Evolutionary conservation across 2,113 vertebrate genomes (phyloP).

Genomic region (Eulacestoma nigropectus): DNA sequence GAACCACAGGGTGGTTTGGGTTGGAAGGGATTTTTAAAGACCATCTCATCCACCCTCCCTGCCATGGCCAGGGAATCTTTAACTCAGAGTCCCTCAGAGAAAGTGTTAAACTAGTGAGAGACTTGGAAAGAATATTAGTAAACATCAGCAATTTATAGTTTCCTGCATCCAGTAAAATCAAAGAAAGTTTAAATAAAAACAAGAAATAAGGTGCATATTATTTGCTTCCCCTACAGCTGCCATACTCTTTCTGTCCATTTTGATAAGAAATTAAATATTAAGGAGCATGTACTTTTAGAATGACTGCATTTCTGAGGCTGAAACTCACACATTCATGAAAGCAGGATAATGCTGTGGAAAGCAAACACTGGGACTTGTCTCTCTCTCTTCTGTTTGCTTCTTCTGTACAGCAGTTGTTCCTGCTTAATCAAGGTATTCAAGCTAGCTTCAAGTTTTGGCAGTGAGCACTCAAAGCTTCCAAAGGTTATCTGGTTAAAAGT

Average conservation of each 20-base stretch:
- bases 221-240: not conserved
- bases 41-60: accelerated
- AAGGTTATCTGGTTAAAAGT: not conserved
- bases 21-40: not conserved
- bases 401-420: not conserved
- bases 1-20: not conserved
- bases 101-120: not conserved
- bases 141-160: not conserved
- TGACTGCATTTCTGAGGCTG: not conserved
- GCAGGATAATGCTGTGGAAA: not conserved
- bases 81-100: not conserved
- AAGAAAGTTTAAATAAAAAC: not conserved
- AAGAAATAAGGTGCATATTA: not conserved
- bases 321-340: not conserved
- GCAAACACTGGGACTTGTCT: not conserved
- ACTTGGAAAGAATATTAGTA: not conserved
- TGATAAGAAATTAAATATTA: not conserved
- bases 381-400: not conserved
- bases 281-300: not conserved
- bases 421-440: not conserved
- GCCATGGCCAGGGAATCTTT: not conserved
- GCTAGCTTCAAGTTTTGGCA: not conserved
- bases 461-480: not conserved
- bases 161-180: not conserved
- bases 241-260: not conserved